These are phyloP conservation scores for Crocallis elinguaria DNA, from an alignment of 2,888 invertebrate genomes.

Conservation along the genomic window DNA sequence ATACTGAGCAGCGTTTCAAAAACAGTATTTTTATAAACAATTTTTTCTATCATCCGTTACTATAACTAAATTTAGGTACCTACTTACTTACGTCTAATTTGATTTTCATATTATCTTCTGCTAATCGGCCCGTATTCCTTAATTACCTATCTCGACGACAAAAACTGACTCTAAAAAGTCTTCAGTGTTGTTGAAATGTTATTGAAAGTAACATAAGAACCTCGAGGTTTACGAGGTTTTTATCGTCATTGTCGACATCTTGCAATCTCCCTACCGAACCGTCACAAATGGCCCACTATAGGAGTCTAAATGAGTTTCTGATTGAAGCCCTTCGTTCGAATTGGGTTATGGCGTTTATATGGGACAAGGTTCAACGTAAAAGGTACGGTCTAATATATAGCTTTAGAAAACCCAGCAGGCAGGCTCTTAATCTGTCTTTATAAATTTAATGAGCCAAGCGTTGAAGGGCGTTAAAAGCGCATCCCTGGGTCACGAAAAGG, in stretches of 20 bases:
- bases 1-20: too few relatives aligned
- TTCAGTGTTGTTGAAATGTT: constrained; percentile 9
- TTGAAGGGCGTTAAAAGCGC: constrained; percentile 36
- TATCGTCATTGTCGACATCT: constrained; percentile 40
- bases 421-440: constrained; percentile 39
- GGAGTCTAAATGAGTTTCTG: constrained; percentile 54
- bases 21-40: too few relatives aligned
- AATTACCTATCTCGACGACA: background rate
- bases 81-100: too few relatives aligned
- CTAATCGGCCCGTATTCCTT: too few relatives aligned
- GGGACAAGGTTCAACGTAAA: constrained; percentile 42
- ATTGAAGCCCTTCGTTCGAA: constrained; percentile 47
- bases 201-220: constrained; percentile 24
- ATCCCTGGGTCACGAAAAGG: constrained; percentile 22
- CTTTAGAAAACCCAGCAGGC: constrained; percentile 43
- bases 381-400: constrained; percentile 45
- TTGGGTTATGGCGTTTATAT: constrained; percentile 46
- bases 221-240: constrained; percentile 36
- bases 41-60: too few relatives aligned
- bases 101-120: too few relatives aligned
- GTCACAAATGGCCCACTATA: constrained; percentile 33
- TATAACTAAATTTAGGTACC: too few relatives aligned
- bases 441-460: constrained; percentile 38
- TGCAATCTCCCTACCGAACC: constrained; percentile 32
- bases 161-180: background rate